Conservation (phyloP, 1,140 invertebrate species). For the Rhopalosiphum maidis region DNA sequence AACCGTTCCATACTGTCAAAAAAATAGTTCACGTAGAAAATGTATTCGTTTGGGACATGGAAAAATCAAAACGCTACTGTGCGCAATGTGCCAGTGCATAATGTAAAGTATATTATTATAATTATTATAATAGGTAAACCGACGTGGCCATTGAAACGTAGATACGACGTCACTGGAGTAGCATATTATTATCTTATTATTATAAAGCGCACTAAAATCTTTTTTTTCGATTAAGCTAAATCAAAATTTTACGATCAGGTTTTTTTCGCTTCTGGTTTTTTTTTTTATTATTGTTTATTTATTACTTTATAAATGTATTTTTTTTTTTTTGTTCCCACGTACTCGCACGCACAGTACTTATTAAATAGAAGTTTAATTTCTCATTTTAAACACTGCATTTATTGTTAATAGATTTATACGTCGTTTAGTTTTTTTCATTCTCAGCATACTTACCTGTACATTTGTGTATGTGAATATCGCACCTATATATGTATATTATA, state of each 20-base stretch:
- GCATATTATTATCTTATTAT: background rate
- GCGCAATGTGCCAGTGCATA: too few species aligned
- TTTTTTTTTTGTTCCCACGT: slow-evolving; percentile 11
- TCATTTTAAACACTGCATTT: slow-evolving; percentile 2
- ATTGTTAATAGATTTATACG: slow-evolving; percentile 18
- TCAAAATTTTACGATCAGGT: background rate
- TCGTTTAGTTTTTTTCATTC: background rate
- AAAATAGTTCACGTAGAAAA: background rate
- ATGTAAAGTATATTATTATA: too few species aligned
- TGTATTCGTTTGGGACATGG: background rate
- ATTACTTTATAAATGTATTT: background rate
- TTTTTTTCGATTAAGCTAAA: background rate
- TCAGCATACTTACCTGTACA: background rate
- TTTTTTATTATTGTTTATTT: background rate
- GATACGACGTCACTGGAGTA: background rate
- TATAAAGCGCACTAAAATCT: background rate
- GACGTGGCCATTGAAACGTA: background rate
- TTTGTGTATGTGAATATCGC: background rate
- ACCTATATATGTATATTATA: background rate
- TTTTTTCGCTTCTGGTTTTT: background rate
- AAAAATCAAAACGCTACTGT: too few species aligned
- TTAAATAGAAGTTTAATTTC: background rate
- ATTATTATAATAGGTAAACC: background rate
- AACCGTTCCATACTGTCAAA: too few species aligned
- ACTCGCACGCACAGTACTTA: background rate